These are phyloP conservation scores for Anagrus nilaparvatae DNA, from an alignment of 1,140 invertebrate genomes.

Conservation along the genomic window DNA sequence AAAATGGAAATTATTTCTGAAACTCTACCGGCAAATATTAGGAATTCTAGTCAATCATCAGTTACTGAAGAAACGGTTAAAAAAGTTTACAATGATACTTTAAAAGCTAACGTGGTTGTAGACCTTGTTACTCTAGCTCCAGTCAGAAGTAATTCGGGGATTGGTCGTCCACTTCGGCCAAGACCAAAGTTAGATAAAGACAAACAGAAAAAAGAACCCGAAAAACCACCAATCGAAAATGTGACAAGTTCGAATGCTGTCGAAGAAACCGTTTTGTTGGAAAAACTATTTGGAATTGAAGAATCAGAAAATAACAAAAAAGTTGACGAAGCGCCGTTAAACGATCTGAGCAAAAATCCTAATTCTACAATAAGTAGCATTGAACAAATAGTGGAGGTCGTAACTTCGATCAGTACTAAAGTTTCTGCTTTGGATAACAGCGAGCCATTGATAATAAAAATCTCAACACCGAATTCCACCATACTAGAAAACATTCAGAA, in stretches of 20 bases:
- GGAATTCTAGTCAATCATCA: constrained; percentile 12
- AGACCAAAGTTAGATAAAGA: constrained; percentile 27
- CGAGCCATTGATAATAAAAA: constrained; percentile 26
- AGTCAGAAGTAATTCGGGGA: constrained; percentile 31
- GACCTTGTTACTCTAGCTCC: constrained; percentile 33
- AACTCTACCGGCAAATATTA: constrained; percentile 1
- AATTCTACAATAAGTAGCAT: constrained; percentile 14
- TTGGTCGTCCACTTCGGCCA: constrained; percentile 31
- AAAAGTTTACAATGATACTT: constrained; percentile 32
- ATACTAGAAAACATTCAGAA: neutral
- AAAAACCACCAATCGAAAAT: neutral
- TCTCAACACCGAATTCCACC: constrained; percentile 15
- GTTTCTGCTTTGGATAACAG: constrained; percentile 31
- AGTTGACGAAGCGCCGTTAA: neutral
- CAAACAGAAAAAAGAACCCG: constrained; percentile 15
- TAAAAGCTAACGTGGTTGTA: constrained; percentile 31
- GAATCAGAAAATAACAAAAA: neutral
- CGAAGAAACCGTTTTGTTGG: constrained; percentile 22
- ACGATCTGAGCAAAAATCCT: constrained; percentile 4
- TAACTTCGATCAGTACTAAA: constrained; percentile 37
- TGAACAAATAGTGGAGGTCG: constrained; percentile 37
- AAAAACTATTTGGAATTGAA: constrained; percentile 26
- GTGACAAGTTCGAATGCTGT: neutral
- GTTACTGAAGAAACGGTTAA: constrained; percentile 13
- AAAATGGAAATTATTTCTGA: neutral